These are phyloP conservation scores for Silvanus unidentatus DNA, from an alignment of 2,888 invertebrate genomes.

Conservation along the genomic window DNA sequence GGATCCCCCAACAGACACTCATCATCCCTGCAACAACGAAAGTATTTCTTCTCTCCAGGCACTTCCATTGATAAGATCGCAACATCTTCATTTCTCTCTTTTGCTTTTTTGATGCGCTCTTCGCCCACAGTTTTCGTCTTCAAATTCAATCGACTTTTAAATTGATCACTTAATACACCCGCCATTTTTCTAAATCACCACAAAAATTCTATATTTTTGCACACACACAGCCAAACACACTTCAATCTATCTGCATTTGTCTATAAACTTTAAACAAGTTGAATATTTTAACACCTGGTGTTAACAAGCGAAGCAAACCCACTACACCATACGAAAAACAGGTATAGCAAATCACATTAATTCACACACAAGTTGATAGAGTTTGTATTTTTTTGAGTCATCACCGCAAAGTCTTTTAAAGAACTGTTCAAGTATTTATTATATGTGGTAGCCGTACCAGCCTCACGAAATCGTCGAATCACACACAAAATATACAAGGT, in stretches of 20 bases:
- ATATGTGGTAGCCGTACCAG: conserved; percentile 30
- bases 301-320: too few species aligned
- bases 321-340: too few species aligned
- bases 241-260: too few species aligned
- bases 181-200: conserved; percentile 61
- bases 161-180: conserved; percentile 72
- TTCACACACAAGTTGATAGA: too few species aligned
- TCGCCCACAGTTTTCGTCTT: conserved; percentile 77
- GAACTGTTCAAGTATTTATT: conserved; percentile 27
- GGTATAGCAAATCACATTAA: too few species aligned
- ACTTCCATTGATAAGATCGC: conserved; percentile 82
- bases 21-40: conserved; percentile 70
- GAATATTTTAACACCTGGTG: too few species aligned
- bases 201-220: neutral
- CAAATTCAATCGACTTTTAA: conserved; percentile 65
- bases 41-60: conserved; percentile 63
- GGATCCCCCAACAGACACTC: conserved; percentile 74
- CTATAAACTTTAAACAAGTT: too few species aligned
- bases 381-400: conserved; percentile 25
- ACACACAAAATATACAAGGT: conserved; percentile 20
- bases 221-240: too few species aligned
- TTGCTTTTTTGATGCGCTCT: conserved; percentile 71
- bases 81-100: conserved; percentile 81
- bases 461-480: conserved; percentile 34
- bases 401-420: conserved; percentile 33